phyloP scores from a whole-genome alignment of 2,113 vertebrate genomes.

The Lycaon pictus region DNA sequence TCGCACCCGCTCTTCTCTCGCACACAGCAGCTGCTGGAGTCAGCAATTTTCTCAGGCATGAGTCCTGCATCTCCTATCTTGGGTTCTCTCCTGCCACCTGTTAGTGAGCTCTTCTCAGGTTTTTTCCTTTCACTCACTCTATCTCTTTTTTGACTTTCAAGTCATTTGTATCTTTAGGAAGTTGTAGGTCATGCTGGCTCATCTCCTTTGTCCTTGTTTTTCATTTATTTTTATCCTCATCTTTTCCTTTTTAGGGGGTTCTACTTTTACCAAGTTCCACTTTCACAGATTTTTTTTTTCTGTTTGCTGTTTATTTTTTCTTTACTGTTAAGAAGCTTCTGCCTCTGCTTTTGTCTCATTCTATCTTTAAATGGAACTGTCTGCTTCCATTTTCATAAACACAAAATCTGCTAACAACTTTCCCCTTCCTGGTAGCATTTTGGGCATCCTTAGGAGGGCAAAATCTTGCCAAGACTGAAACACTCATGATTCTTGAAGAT shows the following conservation, averaged over 20 bases:
- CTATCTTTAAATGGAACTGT: constrained; percentile 93
- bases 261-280: constrained; percentile 93
- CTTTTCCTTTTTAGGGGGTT: constrained; percentile 90
- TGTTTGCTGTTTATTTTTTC: constrained; percentile 63
- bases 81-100: constrained; percentile 38
- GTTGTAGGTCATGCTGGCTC: constrained; percentile 91
- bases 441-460: constrained; percentile 90
- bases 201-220: neutral
- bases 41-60: constrained; percentile 32
- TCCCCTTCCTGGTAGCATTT: constrained; percentile 92
- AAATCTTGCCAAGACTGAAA: constrained; percentile 89
- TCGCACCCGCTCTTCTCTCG: neutral
- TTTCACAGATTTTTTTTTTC: constrained; percentile 85
- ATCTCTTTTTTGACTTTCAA: constrained; percentile 92
- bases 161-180: constrained; percentile 91
- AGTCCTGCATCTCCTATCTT: constrained; percentile 19
- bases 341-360: constrained; percentile 90
- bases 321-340: constrained; percentile 89
- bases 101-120: constrained; percentile 88
- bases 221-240: constrained; percentile 62
- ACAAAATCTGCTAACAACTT: constrained; percentile 89
- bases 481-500: constrained; percentile 95
- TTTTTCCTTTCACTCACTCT: constrained; percentile 91
- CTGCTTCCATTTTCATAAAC: constrained; percentile 88
- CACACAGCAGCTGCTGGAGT: neutral